Evolutionary conservation across 2,113 vertebrate genomes (phyloP).

Genomic region (Platichthys flesus): DNA sequence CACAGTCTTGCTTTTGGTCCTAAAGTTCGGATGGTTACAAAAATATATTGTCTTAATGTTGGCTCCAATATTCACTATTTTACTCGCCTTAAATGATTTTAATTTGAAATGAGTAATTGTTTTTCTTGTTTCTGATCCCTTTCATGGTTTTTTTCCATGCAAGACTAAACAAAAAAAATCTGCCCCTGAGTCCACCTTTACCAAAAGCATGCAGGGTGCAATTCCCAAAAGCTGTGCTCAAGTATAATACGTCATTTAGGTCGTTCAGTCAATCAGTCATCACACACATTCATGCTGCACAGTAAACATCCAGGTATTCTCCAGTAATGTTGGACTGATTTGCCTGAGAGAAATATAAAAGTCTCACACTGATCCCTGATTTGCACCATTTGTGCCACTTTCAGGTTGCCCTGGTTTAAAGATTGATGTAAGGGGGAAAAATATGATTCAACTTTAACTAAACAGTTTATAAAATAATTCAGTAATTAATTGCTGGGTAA

Average conservation of each 20-base stretch:
- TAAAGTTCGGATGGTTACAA: too few relatives aligned
- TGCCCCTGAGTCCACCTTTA: slow-evolving; percentile 12
- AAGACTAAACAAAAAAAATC: neutral
- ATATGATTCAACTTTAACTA: neutral
- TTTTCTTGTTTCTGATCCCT: neutral
- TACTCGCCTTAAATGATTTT: too few relatives aligned
- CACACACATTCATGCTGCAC: slow-evolving; percentile 44
- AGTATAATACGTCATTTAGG: slow-evolving; percentile 5
- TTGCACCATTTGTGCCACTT: neutral
- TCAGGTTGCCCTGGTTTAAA: neutral
- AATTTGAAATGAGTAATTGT: neutral
- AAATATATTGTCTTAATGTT: too few relatives aligned
- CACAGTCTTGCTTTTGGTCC: too few relatives aligned
- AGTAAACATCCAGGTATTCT: slow-evolving; percentile 76
- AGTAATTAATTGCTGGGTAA: slow-evolving; percentile 1
- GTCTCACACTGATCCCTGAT: neutral
- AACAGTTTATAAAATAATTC: neutral
- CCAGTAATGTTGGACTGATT: slow-evolving; percentile 23
- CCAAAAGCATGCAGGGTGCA: neutral
- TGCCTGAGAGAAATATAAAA: slow-evolving; percentile 54
- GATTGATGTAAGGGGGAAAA: neutral
- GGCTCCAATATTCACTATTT: too few relatives aligned
- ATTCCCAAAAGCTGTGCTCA: slow-evolving; percentile 26
- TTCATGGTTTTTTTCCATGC: neutral
- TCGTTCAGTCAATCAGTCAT: slow-evolving; percentile 39